Conservation (phyloP, 2,797 vertebrate genomes). For the Spea hammondii region DNA sequence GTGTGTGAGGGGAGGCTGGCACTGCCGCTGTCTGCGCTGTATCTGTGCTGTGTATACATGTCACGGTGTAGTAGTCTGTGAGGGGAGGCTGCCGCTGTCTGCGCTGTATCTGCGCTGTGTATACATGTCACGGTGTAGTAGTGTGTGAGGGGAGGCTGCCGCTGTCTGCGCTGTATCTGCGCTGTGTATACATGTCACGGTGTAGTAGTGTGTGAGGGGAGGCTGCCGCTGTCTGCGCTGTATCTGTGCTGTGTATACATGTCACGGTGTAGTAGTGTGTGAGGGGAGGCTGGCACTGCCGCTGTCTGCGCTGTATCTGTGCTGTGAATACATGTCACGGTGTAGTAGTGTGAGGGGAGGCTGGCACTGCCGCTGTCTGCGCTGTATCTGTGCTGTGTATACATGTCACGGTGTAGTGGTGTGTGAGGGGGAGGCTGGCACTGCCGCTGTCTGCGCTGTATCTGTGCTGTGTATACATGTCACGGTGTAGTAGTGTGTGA, state of each 20-base stretch:
- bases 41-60: background rate
- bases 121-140: background rate
- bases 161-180: background rate
- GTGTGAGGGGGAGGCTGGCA: background rate
- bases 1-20: background rate
- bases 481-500: slow-evolving; percentile 7
- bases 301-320: background rate
- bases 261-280: slow-evolving; percentile 1
- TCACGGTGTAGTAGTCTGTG: slow-evolving; percentile 3
- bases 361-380: too few species aligned
- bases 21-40: background rate
- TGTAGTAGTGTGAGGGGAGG: background rate
- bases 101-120: background rate
- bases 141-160: background rate
- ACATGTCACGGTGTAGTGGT: background rate
- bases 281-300: background rate
- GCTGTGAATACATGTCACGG: background rate
- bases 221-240: too few species aligned
- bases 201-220: too few species aligned
- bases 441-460: background rate
- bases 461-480: background rate
- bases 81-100: background rate
- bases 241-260: too few species aligned
- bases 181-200: background rate
- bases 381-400: too few species aligned